These are phyloP conservation scores for Wiebesia pumilae DNA, from an alignment of 1,140 invertebrate genomes.

Conservation along the genomic window DNA sequence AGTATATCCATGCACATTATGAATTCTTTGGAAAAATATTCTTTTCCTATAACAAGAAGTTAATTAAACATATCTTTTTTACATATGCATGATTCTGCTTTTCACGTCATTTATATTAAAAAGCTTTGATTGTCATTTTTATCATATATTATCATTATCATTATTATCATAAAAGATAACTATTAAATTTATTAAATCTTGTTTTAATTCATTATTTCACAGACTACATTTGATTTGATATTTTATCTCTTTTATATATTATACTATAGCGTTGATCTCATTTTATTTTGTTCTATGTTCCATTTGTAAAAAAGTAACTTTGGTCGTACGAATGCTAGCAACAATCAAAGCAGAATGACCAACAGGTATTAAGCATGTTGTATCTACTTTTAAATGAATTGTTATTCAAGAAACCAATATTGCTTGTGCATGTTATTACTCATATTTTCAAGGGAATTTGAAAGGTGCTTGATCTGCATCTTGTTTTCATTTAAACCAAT, in stretches of 20 bases:
- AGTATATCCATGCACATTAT: not conserved
- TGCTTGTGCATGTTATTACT: conserved; percentile 43
- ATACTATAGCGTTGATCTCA: conserved; percentile 33
- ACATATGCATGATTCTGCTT: too few relatives aligned
- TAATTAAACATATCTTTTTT: too few relatives aligned
- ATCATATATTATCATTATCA: too few relatives aligned
- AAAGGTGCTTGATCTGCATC: not conserved
- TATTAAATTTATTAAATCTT: not conserved
- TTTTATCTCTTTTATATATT: conserved; percentile 15
- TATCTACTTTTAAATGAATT: conserved; percentile 12
- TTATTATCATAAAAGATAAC: not conserved
- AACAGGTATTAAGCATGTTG: conserved; percentile 49
- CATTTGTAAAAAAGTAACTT: conserved; percentile 52
- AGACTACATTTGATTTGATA: not conserved
- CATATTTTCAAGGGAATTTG: conserved; percentile 1
- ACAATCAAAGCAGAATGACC: conserved; percentile 50
- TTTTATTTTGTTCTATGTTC: conserved; percentile 53
- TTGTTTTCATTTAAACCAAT: not conserved
- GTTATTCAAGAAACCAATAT: conserved; percentile 27
- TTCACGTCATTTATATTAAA: not conserved
- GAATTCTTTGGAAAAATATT: too few relatives aligned
- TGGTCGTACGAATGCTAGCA: conserved; percentile 49
- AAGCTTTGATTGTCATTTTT: too few relatives aligned
- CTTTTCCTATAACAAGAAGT: too few relatives aligned
- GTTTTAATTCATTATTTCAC: not conserved